Base-by-base conservation (phyloP, 2,113 vertebrate genomes). In the Microcebus murinus region DNA sequence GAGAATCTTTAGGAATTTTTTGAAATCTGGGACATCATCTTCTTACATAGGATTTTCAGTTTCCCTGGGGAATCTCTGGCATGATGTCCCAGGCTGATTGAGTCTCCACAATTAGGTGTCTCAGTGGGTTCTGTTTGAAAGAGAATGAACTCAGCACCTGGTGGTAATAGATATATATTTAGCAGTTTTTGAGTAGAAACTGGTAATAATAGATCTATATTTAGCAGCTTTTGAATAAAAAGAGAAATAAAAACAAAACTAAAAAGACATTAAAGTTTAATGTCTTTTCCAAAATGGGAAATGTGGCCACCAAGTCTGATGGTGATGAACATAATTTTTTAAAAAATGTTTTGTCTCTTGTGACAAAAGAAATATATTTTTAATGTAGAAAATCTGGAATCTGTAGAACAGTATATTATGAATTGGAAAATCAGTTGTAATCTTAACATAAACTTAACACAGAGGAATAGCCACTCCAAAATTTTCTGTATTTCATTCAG, bases 31-130 rank as follows among this genome's bases (percentile, higher is more conserved):
- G 6, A 45, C 81, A 39, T 17, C 39, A 82, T 67, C 57, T 74
- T 87, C 81, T 95, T 90, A 95, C 17, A 76, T 74, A 93, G 17
- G 68, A 21, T 27, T 67, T 95, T 70, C 34, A 45, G 50, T 76
- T 87, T 87, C 90, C 67, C 76, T 55, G 74, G 86, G 65, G 90
- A 90, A 36, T 34, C 12, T 45, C 70, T 39, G 55, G 25, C 18
- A 87, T 76, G 29, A 17, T 21, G 3, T 57, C 63, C 45, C 21
- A 68, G 48, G 36, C 0, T n/a, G 42, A 88, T 6, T 50, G 15
- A 85, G 14, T 84, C 71, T 74, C 34, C 36, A 73, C 13, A 88
- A 80, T 80, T 80, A 52, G 18, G 27, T 63, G 17, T 73, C 86
- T 74, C 81, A 61, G 13, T 55, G n/a, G 45, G 20, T 31, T 76